Percentiles rank a stretch among this genome's conserved stretches.
Evolutionary conservation across 1,140 invertebrate genomes (phyloP).

Genomic region (Zelostemma sp.): DNA sequence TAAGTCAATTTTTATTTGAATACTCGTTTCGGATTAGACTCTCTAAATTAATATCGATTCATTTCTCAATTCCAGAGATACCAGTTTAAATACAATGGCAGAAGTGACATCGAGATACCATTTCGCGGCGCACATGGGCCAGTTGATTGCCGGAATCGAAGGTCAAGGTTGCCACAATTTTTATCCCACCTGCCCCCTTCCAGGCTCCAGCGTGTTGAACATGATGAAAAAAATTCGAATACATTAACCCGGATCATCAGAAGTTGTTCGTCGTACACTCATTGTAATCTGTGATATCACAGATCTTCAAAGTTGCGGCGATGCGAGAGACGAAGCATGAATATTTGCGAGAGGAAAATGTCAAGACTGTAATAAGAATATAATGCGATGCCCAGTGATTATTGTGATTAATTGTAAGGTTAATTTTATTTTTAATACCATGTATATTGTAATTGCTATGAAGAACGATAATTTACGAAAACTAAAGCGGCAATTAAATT

Average conservation of each 20-base stretch:
- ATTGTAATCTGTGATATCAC: constrained; percentile 45
- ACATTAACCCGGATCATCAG: constrained; percentile 49
- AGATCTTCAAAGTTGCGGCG: neutral
- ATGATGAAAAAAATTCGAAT: constrained; percentile 78
- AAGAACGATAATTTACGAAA: no score
- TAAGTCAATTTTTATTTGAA: no score
- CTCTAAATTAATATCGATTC: neutral
- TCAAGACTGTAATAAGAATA: no score
- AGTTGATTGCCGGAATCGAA: constrained; percentile 79
- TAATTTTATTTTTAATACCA: neutral
- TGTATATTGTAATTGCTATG: neutral
- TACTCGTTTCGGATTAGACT: no score
- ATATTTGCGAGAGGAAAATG: no score
- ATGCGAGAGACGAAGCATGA: no score
- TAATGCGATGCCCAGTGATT: no score
- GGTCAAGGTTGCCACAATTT: constrained; percentile 81
- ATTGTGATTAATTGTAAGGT: no score
- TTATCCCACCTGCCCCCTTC: constrained; percentile 78
- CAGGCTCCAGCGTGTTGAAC: constrained; percentile 75
- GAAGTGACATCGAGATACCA: constrained; percentile 81
- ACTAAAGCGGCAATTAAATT: no score
- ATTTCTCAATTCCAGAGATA: constrained; percentile 70
- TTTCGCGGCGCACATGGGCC: constrained; percentile 86
- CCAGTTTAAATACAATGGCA: constrained; percentile 73
- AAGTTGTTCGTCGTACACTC: neutral